Evolutionary conservation across 2,113 vertebrate species (phyloP), one percentile per base, ranked within the genome.

Genomic region (Eubucco bourcierii): DNA sequence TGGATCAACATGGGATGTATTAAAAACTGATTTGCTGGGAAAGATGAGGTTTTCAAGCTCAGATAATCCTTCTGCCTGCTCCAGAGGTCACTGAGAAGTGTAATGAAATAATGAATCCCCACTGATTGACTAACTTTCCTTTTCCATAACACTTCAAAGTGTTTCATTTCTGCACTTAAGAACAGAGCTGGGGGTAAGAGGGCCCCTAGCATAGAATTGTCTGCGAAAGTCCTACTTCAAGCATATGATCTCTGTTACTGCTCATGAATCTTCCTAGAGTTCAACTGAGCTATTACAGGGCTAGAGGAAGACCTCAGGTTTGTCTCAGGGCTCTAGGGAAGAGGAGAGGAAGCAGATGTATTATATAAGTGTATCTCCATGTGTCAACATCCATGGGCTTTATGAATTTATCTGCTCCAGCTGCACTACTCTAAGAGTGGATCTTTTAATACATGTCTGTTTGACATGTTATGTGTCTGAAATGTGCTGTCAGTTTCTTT

Each of bases 61-160:
- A 66, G 65, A 58, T 47, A 79, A 85, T 76, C 56, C 39, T 71
- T 59, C 50, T 84, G 71, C 44, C 71, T 78, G 52, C 67, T 96
- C 59, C 71, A 95, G n/a, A 87, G 59, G 21, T 72, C 41, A 4
- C 79, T 53, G 55, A 84, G 80, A 94, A 93, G 37, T 87, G 24
- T 74, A 87, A 44, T 74, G 63, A 88, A 93, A 88, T 63, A 86
- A 78, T 5, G 16, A 80, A 89, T 92, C 53, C 71, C 55, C 61
- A 78, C 88, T 97, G 97, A 97, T 95, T 97, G 95, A 93, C 94
- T 97, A 92, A 91, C 96, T 63, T 81, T 73, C 50, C 25, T 74
- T 90, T 96, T 81, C 77, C 92, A 80, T 84, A 96, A 80, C 76
- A 85, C 73, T 90, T 95, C 88, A 81, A 93, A 90, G 84, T 55